phyloP scores from a whole-genome alignment of 2,888 invertebrate species.

The Acanthosepion lycidas region DNA sequence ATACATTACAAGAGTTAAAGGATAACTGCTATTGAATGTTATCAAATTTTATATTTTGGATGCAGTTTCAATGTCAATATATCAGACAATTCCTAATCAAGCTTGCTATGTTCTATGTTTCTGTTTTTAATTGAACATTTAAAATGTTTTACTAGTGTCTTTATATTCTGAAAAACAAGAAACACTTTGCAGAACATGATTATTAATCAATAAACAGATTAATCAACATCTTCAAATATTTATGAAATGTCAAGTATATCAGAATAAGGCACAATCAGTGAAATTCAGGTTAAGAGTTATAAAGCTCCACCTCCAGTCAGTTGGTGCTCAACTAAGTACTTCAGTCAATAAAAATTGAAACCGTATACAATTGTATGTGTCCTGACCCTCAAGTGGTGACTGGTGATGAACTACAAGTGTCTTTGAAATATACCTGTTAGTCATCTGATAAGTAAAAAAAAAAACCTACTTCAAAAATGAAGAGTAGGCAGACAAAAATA shows the following conservation, averaged over 20 bases:
- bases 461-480: background rate
- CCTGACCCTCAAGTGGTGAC: background rate
- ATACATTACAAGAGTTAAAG: too few species aligned
- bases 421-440: background rate
- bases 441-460: background rate
- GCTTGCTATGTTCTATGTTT: too few species aligned
- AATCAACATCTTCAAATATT: background rate
- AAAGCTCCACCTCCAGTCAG: background rate
- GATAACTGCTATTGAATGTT: too few species aligned
- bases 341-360: background rate
- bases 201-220: background rate
- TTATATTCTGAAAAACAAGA: too few species aligned
- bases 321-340: background rate
- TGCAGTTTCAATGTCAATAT: too few species aligned
- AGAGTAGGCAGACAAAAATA: background rate
- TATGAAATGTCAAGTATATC: background rate
- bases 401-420: background rate
- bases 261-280: background rate
- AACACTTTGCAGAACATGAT: too few species aligned
- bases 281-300: conserved; percentile 33
- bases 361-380: background rate
- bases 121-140: too few species aligned
- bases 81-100: too few species aligned
- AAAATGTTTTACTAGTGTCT: too few species aligned
- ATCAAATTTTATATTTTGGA: too few species aligned